A percentile compares a stretch with the other conserved stretches of the same genome.
Evolutionary conservation across 1,140 invertebrate genomes (phyloP).

Genomic region (Aphaenogaster rudis): DNA sequence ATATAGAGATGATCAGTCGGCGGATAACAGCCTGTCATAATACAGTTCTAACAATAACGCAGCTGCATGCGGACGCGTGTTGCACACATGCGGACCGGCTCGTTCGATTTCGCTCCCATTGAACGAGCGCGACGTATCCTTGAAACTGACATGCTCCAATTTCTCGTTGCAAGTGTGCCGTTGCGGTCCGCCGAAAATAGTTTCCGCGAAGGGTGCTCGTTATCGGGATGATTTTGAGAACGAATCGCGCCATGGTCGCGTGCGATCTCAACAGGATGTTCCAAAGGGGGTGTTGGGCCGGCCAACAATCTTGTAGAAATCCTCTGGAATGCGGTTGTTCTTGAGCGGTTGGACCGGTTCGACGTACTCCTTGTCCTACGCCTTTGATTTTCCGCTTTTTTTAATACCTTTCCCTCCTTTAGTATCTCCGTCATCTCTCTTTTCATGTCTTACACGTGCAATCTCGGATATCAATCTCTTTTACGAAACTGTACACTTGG

Average conservation of each 20-base stretch:
- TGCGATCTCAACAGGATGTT: slow-evolving; percentile 25
- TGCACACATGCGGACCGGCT: not conserved
- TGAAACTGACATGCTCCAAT: slow-evolving; percentile 62
- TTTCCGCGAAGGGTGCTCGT: slow-evolving; percentile 18
- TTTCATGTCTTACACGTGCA: not conserved
- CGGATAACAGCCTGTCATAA: slow-evolving; percentile 48
- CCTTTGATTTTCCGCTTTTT: slow-evolving; percentile 49
- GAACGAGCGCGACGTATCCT: slow-evolving; percentile 45
- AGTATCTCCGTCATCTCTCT: not conserved
- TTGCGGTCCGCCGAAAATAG: slow-evolving; percentile 61
- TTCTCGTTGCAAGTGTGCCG: slow-evolving; percentile 23
- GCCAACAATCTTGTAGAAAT: slow-evolving; percentile 46
- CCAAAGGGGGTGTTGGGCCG: slow-evolving; percentile 43
- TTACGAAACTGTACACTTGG: not conserved
- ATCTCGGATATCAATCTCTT: not conserved
- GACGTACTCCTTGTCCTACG: slow-evolving; percentile 47
- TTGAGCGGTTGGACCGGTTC: slow-evolving; percentile 67
- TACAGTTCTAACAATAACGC: slow-evolving; percentile 48
- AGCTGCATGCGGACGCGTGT: slow-evolving; percentile 19
- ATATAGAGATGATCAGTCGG: slow-evolving; percentile 33
- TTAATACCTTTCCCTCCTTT: not conserved
- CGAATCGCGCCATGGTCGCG: not conserved
- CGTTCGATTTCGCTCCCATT: slow-evolving; percentile 46
- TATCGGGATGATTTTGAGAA: slow-evolving; percentile 1
- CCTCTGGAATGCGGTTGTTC: slow-evolving; percentile 67